Evolutionary conservation across 2,797 vertebrate species (phyloP).

Genomic region (Coregonus suidteri): DNA sequence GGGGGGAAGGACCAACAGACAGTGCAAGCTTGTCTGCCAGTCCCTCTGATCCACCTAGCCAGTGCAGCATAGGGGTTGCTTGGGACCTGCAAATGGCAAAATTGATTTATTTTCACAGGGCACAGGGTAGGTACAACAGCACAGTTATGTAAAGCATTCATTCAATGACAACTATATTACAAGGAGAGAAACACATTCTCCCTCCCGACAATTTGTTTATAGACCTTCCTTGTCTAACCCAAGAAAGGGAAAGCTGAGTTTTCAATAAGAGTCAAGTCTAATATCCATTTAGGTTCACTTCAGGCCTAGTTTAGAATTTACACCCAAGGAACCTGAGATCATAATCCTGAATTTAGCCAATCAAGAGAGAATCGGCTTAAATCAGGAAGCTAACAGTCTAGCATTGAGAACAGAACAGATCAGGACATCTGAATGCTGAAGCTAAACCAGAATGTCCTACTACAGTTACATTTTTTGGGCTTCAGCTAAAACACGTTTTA

Average conservation of each 20-base stretch:
- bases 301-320: conserved; percentile 42
- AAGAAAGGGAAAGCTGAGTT: conserved; percentile 29
- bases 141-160: conserved; percentile 42
- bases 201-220: conserved; percentile 46
- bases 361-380: conserved; percentile 29
- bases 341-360: conserved; percentile 54
- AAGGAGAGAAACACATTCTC: conserved; percentile 50
- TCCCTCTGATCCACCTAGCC: conserved; percentile 55
- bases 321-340: conserved; percentile 43
- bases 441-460: conserved; percentile 60
- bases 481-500: conserved; percentile 61
- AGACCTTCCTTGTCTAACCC: conserved; percentile 40
- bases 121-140: conserved; percentile 40
- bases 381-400: not conserved
- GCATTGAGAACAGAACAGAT: conserved; percentile 21
- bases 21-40: conserved; percentile 45
- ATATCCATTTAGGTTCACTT: conserved; percentile 29
- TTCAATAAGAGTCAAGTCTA: conserved; percentile 12
- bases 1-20: conserved; percentile 55
- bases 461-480: conserved; percentile 59
- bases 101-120: conserved; percentile 46
- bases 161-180: conserved; percentile 43
- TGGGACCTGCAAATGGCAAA: conserved; percentile 70
- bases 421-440: conserved; percentile 43
- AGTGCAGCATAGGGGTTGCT: conserved; percentile 73